Base-by-base conservation (phyloP, 2,797 vertebrate species). In the Triplophysa yarkandensis region DNA sequence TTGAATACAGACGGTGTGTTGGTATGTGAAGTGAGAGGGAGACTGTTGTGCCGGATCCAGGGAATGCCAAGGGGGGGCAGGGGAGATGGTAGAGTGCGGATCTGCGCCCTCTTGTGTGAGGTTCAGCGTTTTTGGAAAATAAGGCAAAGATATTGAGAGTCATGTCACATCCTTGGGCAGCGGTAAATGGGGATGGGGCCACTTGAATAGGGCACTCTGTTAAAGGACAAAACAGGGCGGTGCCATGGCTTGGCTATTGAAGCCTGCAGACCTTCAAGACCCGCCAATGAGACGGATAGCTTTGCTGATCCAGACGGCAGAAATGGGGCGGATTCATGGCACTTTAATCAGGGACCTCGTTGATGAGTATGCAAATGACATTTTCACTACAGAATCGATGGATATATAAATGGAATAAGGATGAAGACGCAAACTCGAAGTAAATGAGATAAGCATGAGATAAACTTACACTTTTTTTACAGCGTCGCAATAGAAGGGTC, bases 111-210 rank as follows among this genome's bases (percentile, higher is more conserved):
- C 79, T 85, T 86, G 81, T 80, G 80, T 82, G 83, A 81, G 86
- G 85, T 86, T 88, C 86, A 86, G 84, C 86, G 83, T 86, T 79
- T 61, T 28, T 41, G 68, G 86, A 88, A 84, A 88, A 87, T 87
- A 85, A 83, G 82, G 70, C 62, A 78, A 65, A 75, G 84, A 85
- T 76, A 83, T 92, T 90, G 82, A 84, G 69, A 91, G 83, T 90
- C 87, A 68, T 81, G 87, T 91, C 90, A 91, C 90, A 90, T 90
- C 88, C 74, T 55, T 88, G 80, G 48, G 34, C 46, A 76, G 69
- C 30, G 61, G 73, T 86, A 83, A 84, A 82, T 84, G 80, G 83
- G 84, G 71, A 76, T 54, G 60, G 83, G 82, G 81, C 68, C 28
- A 77, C 80, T 64, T 91, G 83, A 90, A 90, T 88, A 83, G 85